Percentiles rank a stretch among this genome's conserved stretches.
These are phyloP conservation scores for Acleris sparsana DNA, from an alignment of 2,888 invertebrate genomes.

Conservation along the genomic window DNA sequence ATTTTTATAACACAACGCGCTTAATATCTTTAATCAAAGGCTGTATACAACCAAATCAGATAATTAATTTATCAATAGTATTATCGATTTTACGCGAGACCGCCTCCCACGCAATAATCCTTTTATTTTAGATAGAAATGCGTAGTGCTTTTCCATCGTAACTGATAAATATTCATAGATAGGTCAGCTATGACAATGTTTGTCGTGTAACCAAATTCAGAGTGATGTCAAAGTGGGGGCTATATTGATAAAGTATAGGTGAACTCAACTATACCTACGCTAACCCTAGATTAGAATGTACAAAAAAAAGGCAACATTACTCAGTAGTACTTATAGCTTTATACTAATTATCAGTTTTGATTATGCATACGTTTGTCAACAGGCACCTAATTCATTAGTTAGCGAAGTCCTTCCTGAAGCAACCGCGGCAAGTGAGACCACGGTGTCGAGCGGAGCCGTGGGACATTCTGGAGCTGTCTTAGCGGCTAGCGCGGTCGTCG, in stretches of 20 bases:
- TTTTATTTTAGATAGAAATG: conserved; percentile 54
- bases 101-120: conserved; percentile 28
- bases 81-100: conserved; percentile 50
- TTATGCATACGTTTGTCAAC: conserved; percentile 34
- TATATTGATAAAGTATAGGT: not conserved
- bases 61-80: conserved; percentile 40
- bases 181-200: conserved; percentile 60
- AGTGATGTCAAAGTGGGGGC: conserved; percentile 33
- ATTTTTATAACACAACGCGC: not conserved
- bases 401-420: conserved; percentile 57
- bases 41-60: conserved; percentile 9
- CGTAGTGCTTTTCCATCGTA: conserved; percentile 64
- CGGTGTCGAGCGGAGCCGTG: conserved; percentile 50
- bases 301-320: too few relatives aligned
- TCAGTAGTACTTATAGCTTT: too few relatives aligned
- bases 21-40: not conserved
- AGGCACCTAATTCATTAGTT: conserved; percentile 61
- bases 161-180: conserved; percentile 76
- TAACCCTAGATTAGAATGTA: not conserved
- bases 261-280: not conserved
- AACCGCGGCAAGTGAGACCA: conserved; percentile 54
- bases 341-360: too few relatives aligned
- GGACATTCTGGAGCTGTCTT: conserved; percentile 53
- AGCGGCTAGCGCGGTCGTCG: conserved; percentile 59
- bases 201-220: conserved; percentile 53